These are phyloP conservation scores for Tetranychus piercei DNA, from an alignment of 2,888 invertebrate species.

Conservation along the genomic window DNA sequence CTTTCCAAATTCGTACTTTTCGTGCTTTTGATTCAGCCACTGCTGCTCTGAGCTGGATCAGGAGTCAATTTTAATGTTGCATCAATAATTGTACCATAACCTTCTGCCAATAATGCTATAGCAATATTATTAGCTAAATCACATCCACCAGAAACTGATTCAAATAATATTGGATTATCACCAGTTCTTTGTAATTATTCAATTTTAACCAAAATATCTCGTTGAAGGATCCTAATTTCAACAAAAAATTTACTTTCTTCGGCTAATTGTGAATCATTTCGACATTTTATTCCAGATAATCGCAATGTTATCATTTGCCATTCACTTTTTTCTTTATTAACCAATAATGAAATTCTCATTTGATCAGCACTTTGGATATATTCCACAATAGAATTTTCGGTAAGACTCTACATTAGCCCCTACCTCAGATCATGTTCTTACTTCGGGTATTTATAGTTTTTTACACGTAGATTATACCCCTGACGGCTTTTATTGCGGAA, in stretches of 20 bases:
- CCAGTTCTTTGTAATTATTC: constrained; percentile 37
- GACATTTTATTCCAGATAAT: constrained; percentile 74
- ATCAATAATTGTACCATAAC: constrained; percentile 81
- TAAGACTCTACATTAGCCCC: too few species aligned
- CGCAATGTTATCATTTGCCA: constrained; percentile 70
- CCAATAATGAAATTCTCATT: constrained; percentile 63
- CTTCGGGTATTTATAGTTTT: too few species aligned
- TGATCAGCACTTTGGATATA: constrained; percentile 95
- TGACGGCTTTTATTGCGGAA: too few species aligned
- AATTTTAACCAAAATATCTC: constrained; percentile 68
- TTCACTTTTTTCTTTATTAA: background rate
- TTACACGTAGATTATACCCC: too few species aligned
- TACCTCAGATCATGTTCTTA: too few species aligned
- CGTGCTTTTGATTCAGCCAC: constrained; percentile 59
- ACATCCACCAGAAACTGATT: constrained; percentile 17
- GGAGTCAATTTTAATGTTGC: constrained; percentile 69
- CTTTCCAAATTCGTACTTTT: constrained; percentile 70
- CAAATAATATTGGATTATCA: constrained; percentile 16
- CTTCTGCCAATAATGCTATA: constrained; percentile 67
- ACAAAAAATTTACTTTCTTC: constrained; percentile 87
- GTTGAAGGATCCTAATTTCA: constrained; percentile 71
- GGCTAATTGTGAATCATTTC: constrained; percentile 43
- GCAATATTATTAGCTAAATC: constrained; percentile 58
- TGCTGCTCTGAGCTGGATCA: constrained; percentile 62
- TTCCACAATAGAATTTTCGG: constrained; percentile 63